Percentiles rank a stretch among this genome's conserved stretches.
phyloP scores from a whole-genome alignment of 2,113 vertebrate species.

The Jaculus jaculus region DNA sequence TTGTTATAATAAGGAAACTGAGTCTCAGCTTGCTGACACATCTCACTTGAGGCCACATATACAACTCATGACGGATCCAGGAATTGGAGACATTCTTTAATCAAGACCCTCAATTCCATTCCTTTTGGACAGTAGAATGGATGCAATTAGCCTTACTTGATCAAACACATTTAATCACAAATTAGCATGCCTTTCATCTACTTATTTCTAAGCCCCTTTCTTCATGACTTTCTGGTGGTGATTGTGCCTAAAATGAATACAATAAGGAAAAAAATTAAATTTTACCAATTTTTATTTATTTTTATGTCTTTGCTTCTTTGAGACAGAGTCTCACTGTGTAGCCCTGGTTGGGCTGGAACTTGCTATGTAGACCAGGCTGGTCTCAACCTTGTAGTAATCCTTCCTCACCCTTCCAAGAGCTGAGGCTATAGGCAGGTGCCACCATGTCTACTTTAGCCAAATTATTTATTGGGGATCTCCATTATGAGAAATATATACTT shows the following conservation, averaged over 20 bases:
- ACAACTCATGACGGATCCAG: background rate
- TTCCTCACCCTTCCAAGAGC: background rate
- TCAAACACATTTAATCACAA: background rate
- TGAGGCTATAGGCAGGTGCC: background rate
- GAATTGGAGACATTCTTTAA: background rate
- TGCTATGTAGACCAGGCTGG: background rate
- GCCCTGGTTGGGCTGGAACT: background rate
- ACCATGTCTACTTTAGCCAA: background rate
- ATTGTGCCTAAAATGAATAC: background rate
- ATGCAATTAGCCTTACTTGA: background rate
- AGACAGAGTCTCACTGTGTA: background rate
- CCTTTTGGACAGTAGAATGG: background rate
- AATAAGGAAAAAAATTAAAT: conserved; percentile 2
- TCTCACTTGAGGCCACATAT: background rate
- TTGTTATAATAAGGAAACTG: background rate
- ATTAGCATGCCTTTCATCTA: background rate
- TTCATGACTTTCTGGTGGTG: background rate
- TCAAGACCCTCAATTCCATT: background rate
- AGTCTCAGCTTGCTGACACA: background rate
- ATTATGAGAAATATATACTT: background rate
- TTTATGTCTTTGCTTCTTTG: background rate
- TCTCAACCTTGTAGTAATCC: background rate
- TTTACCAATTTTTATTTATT: background rate
- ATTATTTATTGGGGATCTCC: background rate
- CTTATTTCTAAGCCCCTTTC: background rate